Conservation (phyloP, 2,888 invertebrate species). For the Philereme vetulata region DNA sequence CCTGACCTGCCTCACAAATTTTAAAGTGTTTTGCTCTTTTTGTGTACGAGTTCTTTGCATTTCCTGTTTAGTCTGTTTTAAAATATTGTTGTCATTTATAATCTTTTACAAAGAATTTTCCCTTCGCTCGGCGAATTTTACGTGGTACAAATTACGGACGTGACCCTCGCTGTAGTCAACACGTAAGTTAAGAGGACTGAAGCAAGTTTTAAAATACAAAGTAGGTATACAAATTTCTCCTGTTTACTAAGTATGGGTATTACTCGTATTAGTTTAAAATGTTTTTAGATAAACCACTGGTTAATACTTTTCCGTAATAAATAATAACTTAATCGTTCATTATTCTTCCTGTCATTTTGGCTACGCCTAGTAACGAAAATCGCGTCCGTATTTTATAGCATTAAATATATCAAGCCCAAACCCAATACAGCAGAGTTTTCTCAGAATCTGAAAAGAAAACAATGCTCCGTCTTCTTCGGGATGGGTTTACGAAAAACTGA, state of each 20-base stretch:
- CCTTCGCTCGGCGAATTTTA: constrained; percentile 6
- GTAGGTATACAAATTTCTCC: too few relatives aligned
- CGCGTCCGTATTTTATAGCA: constrained; percentile 1
- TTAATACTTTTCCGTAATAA: too few relatives aligned
- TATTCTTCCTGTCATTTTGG: background rate
- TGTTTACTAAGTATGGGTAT: too few relatives aligned
- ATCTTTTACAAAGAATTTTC: constrained; percentile 11
- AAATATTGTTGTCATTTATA: constrained; percentile 14
- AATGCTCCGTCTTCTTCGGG: background rate
- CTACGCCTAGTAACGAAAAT: background rate
- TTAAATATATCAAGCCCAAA: constrained; percentile 2
- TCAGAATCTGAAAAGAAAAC: constrained; percentile 8
- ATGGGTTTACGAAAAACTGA: constrained; percentile 2
- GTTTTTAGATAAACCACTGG: too few relatives aligned
- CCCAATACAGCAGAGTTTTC: constrained; percentile 3
- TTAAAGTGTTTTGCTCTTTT: constrained; percentile 26
- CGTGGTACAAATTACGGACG: constrained; percentile 2
- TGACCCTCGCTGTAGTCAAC: background rate
- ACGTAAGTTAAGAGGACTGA: background rate
- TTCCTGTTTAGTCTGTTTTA: constrained; percentile 12
- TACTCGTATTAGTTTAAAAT: too few relatives aligned
- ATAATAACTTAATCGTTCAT: too few relatives aligned
- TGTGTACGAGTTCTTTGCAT: constrained; percentile 6
- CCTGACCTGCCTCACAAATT: constrained; percentile 22
- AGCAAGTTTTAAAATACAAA: too few relatives aligned